These are phyloP conservation scores for Corythoichthys intestinalis DNA, from an alignment of 2,113 vertebrate species.

Conservation along the genomic window DNA sequence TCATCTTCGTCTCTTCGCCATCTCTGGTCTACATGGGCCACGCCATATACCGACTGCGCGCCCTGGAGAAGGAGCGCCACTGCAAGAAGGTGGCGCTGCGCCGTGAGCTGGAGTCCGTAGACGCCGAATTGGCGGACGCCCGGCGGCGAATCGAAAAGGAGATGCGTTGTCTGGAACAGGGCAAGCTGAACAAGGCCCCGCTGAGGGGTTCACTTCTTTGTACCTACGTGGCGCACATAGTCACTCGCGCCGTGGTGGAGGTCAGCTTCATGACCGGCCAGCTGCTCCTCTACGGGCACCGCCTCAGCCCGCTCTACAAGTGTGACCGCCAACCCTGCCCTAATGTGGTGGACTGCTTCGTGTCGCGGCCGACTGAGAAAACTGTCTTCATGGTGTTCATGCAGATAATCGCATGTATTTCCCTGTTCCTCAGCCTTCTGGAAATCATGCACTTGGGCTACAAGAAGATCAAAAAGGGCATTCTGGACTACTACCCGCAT, in stretches of 20 bases:
- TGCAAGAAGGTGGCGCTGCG: constrained; percentile 80
- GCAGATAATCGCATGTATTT: constrained; percentile 81
- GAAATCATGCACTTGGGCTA: constrained; percentile 82
- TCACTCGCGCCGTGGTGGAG: constrained; percentile 80
- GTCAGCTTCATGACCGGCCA: constrained; percentile 83
- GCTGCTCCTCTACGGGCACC: constrained; percentile 81
- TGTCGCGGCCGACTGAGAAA: constrained; percentile 85
- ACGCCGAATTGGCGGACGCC: constrained; percentile 68
- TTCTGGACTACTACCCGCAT: constrained; percentile 72
- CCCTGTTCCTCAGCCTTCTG: constrained; percentile 80
- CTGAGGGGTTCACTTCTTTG: constrained; percentile 79
- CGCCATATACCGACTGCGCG: constrained; percentile 80
- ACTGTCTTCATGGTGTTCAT: constrained; percentile 87
- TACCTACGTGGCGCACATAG: constrained; percentile 82
- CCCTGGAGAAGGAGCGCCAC: constrained; percentile 84
- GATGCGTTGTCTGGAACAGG: constrained; percentile 79
- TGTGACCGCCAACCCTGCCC: constrained; percentile 81
- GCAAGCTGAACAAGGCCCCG: constrained; percentile 82
- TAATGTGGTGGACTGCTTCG: constrained; percentile 84
- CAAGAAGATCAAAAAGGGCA: constrained; percentile 76
- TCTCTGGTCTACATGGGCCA: constrained; percentile 90
- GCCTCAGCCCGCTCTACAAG: constrained; percentile 77
- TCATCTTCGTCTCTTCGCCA: constrained; percentile 87
- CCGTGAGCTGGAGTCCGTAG: constrained; percentile 75
- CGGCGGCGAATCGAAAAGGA: constrained; percentile 77